Base-by-base conservation (phyloP, 2,797 vertebrate genomes). In the Acropternis orthonyx region DNA sequence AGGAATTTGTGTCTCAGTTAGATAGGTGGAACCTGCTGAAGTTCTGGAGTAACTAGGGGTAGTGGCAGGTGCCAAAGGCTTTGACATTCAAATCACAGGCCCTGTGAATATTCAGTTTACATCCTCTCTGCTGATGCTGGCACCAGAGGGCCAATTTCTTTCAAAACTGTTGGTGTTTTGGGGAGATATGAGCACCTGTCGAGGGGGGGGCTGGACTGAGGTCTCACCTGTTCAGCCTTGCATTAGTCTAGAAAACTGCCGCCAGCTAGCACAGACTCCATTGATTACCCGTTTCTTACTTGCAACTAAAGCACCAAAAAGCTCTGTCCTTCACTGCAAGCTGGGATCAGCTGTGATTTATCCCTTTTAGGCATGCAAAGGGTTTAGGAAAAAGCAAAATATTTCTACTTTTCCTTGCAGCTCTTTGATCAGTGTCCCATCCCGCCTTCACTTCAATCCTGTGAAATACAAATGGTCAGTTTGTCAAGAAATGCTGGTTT, bases 261-360 rank as follows among this genome's bases (percentile, higher is more conserved):
- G 32, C 83, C 41, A 89, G 14, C 30, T 24, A 74, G 52, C 63
- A n/a, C 44, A 62, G 79, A 59, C 49, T 55, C n/a, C n/a, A n/a
- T n/a, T n/a, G n/a, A n/a, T 27, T 62, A 9, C 51, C 9, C 0
- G 1, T 32, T 91, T 89, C 63, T 91, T 81, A 63, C 52, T 34
- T 11, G 23, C 0, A 0, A 51, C 17, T 44, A 61, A 76, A 69
- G 10, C 22, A 93, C 39, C 51, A 28, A 72, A 88, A 85, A 62
- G 8, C 54, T 81, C 46, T 0, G 0, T 63, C 22, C 48, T 32
- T 37, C 59, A 21, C 28, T 76, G 55, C 39, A 44, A 69, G 0
- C 26, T 14, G 22, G 20, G 49, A 92, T 72, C 61, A 68, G 44
- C 26, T 88, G 65, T 21, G 16, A 65, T 72, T 74, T 72, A 39